Conservation (phyloP, 2,113 vertebrate species). For the Entosphenus tridentatus region DNA sequence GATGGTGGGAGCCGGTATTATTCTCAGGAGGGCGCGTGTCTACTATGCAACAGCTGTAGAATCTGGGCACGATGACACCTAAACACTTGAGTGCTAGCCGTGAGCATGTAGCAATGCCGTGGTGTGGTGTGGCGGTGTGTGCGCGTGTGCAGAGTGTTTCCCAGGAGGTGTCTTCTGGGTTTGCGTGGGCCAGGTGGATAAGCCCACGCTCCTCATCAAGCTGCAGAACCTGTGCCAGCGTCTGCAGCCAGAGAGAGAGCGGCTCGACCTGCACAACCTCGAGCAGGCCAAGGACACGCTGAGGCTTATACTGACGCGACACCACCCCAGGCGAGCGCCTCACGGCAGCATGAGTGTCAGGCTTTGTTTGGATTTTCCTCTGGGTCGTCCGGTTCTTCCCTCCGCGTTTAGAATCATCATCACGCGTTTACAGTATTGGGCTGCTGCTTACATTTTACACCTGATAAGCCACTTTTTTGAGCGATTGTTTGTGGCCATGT, state of each 20-base stretch:
- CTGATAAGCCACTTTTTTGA: too few relatives aligned
- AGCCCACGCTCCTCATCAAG: conserved; percentile 58
- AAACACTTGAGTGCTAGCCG: too few relatives aligned
- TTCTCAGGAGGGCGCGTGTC: too few relatives aligned
- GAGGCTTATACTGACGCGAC: conserved; percentile 49
- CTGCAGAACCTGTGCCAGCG: conserved; percentile 71
- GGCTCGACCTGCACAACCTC: conserved; percentile 11
- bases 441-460: too few relatives aligned
- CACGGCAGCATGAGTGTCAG: background rate
- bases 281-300: conserved; percentile 84
- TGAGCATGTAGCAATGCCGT: too few relatives aligned
- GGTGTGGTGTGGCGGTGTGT: too few relatives aligned
- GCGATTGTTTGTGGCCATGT: too few relatives aligned
- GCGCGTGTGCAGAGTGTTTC: conserved; percentile 35
- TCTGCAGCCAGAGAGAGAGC: conserved; percentile 22
- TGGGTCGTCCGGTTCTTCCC: background rate
- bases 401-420: too few relatives aligned
- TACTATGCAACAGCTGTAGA: too few relatives aligned
- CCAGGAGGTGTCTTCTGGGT: conserved; percentile 78
- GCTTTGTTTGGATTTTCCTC: background rate
- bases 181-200: conserved; percentile 70
- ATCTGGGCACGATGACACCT: too few relatives aligned
- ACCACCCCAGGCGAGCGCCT: conserved; percentile 35
- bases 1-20: too few relatives aligned
- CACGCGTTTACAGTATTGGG: too few relatives aligned